These are phyloP conservation scores for Tiliqua scincoides DNA, from an alignment of 2,113 vertebrate genomes.

Conservation along the genomic window DNA sequence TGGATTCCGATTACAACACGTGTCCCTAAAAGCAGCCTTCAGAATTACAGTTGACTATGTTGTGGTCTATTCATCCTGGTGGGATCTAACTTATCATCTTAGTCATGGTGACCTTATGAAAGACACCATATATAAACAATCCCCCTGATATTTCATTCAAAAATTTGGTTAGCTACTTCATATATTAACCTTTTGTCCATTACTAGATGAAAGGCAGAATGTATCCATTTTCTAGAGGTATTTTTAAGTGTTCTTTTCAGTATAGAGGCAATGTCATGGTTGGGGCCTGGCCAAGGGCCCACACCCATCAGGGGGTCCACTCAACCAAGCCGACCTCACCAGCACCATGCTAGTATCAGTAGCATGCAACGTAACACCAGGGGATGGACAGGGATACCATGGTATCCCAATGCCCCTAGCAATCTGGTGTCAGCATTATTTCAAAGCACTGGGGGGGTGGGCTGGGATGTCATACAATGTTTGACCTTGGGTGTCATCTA, in stretches of 20 bases:
- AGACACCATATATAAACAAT: background rate
- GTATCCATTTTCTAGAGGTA: background rate
- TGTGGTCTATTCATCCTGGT: background rate
- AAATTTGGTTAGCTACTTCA: background rate
- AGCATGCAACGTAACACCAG: no score
- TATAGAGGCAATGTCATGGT: no score
- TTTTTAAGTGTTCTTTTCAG: background rate
- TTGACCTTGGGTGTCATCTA: no score
- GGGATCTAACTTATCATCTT: background rate
- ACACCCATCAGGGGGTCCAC: no score
- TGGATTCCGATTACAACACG: background rate
- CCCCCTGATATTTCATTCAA: background rate
- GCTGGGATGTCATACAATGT: no score
- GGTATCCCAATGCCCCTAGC: no score
- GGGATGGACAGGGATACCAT: no score
- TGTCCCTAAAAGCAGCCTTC: background rate
- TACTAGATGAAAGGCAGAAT: background rate
- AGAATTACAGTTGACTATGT: background rate
- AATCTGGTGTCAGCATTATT: background rate
- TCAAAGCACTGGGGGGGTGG: background rate
- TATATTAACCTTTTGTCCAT: background rate
- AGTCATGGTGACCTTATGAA: background rate
- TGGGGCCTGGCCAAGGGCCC: no score
- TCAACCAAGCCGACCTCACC: no score
- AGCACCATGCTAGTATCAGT: no score